Base-by-base conservation (phyloP, 2,113 vertebrate genomes). In the Cyphomyrus discorhynchus region DNA sequence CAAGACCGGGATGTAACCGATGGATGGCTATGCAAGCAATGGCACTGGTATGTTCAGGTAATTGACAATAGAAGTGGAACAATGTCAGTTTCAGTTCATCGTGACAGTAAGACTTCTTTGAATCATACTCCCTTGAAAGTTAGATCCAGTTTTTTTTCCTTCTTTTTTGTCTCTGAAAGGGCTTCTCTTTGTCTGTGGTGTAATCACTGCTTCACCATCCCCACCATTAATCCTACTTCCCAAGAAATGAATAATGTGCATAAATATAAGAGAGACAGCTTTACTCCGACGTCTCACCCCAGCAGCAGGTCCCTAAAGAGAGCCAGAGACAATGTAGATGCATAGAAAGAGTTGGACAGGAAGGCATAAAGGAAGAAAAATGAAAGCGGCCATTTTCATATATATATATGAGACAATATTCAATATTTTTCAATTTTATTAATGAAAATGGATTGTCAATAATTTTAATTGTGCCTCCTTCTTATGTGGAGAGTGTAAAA, bases 291-390 rank as follows among this genome's bases (percentile, higher is more conserved):
- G 10, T 4, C n/a, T 21, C 58, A n/a, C 80, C 58, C 77, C 58
- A 89, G 46, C 53, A 8, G 27, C 5, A 35, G 35, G 74, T 70
- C 52, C 5, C n/a, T 21, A 3, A 13, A 47, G 86, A 45, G 82
- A 90, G 49, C 50, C 49, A 89, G n/a, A 62, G 11, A 46, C 19
- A 66, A 85, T 52, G 1, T 46, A 58, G 52, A 91, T 19, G 53
- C 86, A 86, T 70, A 62, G 1, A 88, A 90, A 50, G 84, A 50
- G 83, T 89, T 88, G 42, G 80, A n/a, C 42, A 83, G 6, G 13
- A 47, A 46, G 80, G 21, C 27, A 56, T 27, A 52, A 87, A 87
- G 86, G 93, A 93, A 93, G 83, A 24, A 50, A 46, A 27, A n/a
- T 49, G 45, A 46, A 86, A 49, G 21, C n/a, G 10, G 9, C 46